phyloP scores from a whole-genome alignment of 2,113 vertebrate genomes.

The Cyanistes caeruleus region DNA sequence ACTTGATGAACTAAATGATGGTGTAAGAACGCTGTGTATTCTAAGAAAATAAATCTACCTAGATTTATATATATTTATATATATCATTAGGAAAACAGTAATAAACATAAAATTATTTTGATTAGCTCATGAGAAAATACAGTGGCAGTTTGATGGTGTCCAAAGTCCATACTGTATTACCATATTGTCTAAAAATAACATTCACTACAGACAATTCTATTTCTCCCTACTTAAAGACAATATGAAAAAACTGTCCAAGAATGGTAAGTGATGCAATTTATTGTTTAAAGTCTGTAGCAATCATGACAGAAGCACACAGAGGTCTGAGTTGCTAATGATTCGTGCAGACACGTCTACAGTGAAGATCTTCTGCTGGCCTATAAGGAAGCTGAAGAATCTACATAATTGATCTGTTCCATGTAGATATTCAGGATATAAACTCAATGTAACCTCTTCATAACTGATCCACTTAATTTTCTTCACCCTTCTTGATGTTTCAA shows the following conservation, averaged over 20 bases:
- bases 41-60: neutral
- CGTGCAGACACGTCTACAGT: neutral
- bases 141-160: neutral
- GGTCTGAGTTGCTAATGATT: neutral
- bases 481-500: too few relatives aligned
- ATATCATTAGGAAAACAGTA: neutral
- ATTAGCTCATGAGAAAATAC: neutral
- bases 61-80: neutral
- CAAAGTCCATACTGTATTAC: neutral
- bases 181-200: neutral
- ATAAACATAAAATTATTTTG: neutral
- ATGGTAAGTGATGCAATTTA: neutral
- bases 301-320: neutral
- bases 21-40: neutral
- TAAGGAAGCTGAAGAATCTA: neutral
- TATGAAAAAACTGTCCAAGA: neutral
- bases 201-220: neutral
- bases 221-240: neutral
- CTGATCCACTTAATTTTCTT: neutral
- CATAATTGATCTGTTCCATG: too few relatives aligned
- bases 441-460: neutral
- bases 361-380: neutral
- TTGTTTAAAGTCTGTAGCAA: neutral
- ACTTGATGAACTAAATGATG: neutral
- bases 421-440: rapidly evolving